phyloP scores from a whole-genome alignment of 2,113 vertebrate genomes.

The Willisornis vidua region DNA sequence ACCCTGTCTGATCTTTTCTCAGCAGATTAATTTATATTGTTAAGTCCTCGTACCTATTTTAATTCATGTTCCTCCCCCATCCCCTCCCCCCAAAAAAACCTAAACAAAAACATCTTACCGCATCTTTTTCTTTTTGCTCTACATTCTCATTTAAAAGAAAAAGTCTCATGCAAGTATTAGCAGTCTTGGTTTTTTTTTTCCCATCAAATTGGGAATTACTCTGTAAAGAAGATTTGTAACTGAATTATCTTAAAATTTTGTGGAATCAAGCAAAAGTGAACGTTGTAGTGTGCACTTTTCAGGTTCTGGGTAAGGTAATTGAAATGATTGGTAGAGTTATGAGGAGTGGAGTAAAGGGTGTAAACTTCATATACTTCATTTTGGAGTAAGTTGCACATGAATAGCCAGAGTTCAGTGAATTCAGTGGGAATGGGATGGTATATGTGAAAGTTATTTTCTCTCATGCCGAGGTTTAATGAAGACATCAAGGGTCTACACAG shows the following conservation, averaged over 20 bases:
- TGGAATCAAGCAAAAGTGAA: neutral
- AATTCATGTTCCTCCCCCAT: neutral
- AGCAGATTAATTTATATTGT: neutral
- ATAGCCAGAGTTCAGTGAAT: neutral
- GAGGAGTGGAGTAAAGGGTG: neutral
- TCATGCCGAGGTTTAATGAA: neutral
- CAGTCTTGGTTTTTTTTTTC: neutral
- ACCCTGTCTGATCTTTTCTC: neutral
- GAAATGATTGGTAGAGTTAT: neutral
- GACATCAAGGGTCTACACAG: neutral
- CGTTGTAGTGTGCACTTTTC: neutral
- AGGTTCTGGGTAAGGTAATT: neutral
- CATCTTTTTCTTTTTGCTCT: neutral
- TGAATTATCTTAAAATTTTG: neutral
- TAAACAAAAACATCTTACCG: neutral
- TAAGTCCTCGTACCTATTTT: neutral
- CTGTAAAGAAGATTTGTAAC: neutral
- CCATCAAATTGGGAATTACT: neutral
- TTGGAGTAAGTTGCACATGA: neutral
- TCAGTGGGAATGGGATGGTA: neutral
- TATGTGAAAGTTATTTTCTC: neutral
- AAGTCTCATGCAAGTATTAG: neutral
- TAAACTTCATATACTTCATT: neutral
- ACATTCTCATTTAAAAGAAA: neutral
- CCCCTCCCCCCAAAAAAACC: neutral